A percentile compares a stretch with the other conserved stretches of the same genome.
Conservation (phyloP, 2,113 vertebrate species). For the Ailurus styani region DNA sequence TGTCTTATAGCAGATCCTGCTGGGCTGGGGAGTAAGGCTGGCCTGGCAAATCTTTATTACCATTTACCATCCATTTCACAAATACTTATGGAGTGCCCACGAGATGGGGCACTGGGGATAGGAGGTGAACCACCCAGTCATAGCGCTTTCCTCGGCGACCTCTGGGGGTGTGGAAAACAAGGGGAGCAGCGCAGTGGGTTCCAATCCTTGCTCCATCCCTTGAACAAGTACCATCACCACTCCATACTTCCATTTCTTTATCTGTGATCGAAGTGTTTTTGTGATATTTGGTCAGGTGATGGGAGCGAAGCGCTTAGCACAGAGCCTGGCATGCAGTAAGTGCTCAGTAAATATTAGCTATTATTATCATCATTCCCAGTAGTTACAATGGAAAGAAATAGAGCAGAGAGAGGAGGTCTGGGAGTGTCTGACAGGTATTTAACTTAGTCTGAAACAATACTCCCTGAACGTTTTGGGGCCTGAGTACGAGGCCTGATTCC, state of each 20-base stretch:
- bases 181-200: not conserved
- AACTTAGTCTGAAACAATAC: not conserved
- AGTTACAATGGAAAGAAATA: not conserved
- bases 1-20: not conserved
- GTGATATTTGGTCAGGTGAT: not conserved
- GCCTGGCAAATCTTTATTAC: not conserved
- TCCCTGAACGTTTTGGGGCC: not conserved
- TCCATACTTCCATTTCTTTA: not conserved
- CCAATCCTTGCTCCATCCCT: not conserved
- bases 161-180: not conserved
- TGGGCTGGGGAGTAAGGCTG: not conserved
- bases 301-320: not conserved
- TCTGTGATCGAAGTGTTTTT: not conserved
- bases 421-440: not conserved
- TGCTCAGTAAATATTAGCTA: not conserved
- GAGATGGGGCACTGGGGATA: not conserved
- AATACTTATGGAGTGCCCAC: not conserved
- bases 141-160: not conserved
- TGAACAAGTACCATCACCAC: not conserved
- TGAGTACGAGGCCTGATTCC: not conserved
- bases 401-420: not conserved
- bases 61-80: not conserved
- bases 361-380: not conserved
- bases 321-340: not conserved
- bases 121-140: not conserved